Evolutionary conservation across 1,140 invertebrate species (phyloP), one percentile per base, ranked within the genome.

Genomic region (Chironomus tepperi): DNA sequence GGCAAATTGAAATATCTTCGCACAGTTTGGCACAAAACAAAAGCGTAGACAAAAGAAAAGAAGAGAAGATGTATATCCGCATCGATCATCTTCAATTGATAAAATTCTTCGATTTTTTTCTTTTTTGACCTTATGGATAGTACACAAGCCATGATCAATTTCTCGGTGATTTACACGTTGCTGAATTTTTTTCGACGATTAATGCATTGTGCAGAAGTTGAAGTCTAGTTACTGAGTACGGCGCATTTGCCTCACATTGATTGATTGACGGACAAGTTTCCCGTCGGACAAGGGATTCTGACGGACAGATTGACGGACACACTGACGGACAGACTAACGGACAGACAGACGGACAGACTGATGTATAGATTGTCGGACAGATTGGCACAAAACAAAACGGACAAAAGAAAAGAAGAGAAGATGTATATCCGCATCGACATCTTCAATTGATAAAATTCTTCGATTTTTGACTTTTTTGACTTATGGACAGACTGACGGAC

Each of bases 101-200:
- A 70, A 70, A 70, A 70, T 70, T 70, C 65, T 70, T 70, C 19
- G 7, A n/a, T 70, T 18, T 70, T 9, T 18, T 70, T 70, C 18
- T 70, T 15, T 70, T 70, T 9, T 57, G 12, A n/a, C 47, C 3
- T 57, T 57, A n/a, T 57, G 24, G 24, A 34, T 34, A 34, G 24
- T 34, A 34, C 24, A 34, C 24, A 34, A 34, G 24, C 24, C 24
- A 34, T 34, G 24, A 34, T 34, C 24, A 34, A 34, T 34, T 34
- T 34, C 24, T 34, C n/a, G 5, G 47, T 57, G 47, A 57, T 57
- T 57, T 57, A 57, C 47, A 57, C 43, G 43, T 47, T 47, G 24
- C 24, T 34, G 24, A 34, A 34, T 34, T 34, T 34, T 34, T 34
- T 34, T 34, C 24, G 24, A 2, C 24, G 24, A 34, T 34, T 34